Evolutionary conservation across 2,113 vertebrate genomes (phyloP), one percentile per base, ranked within the genome.

Genomic region (Cebidichthys violaceus): DNA sequence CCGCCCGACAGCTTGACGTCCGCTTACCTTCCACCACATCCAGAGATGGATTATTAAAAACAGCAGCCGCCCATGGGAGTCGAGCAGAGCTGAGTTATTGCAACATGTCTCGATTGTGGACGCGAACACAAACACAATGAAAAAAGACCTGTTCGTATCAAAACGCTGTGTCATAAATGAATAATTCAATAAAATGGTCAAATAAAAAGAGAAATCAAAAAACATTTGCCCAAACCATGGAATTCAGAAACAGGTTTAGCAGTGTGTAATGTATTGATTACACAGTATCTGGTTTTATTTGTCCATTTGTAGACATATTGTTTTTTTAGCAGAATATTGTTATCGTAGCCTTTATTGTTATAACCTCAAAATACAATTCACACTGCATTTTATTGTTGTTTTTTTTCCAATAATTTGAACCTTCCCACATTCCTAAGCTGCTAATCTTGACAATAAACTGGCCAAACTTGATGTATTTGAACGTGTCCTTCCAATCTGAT

Each of bases 11-110:
- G 78, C 59, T 84, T 85, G 72, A 79, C 60, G 9, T 76, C 60
- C 5, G 33, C 72, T 86, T 78, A 70, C 75, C 77, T 75, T 85
- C 73, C 39, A 57, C 60, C 72, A 67, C 75, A 64, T 84, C 66
- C 41, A 17, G 6, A 45, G 65, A 74, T 83, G 24, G 90, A 84
- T 90, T 86, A 89, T 88, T 81, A 31, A 89, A 84, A 88, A 75
- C 72, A 81, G 73, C 61, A 66, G 24, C 18, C 75, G 83, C 70
- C 55, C 54, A n/a, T 31, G 50, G 62, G 52, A 71, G 33, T 54
- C 1, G 4, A 77, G 60, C 68, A 52, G 68, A 37, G 22, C 35
- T 37, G 55, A 72, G 54, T 75, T 77, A 71, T 54, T 73, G 71
- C 54, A 7, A 8, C 43, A 47, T 55, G 17, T 66, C 41, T 84